phyloP scores from a whole-genome alignment of 2,888 invertebrate genomes.

The Enoplolaimus lenunculus region DNA sequence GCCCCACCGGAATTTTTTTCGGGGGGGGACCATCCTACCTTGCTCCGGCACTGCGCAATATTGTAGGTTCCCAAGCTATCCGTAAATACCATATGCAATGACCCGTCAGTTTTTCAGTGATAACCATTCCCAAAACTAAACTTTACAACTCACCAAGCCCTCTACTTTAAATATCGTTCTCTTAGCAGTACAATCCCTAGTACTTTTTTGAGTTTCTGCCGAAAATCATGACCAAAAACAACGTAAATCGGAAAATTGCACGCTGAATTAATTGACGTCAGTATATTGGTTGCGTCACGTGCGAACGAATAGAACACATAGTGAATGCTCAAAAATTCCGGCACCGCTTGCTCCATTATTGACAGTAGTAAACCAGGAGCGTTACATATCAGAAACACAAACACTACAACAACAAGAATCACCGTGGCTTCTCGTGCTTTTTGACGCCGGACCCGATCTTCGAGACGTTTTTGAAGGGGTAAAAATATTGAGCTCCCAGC shows the following conservation, averaged over 20 bases:
- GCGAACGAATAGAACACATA: slow-evolving; percentile 4
- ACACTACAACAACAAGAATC: slow-evolving; percentile 1
- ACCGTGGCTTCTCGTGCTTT: slow-evolving; percentile 8
- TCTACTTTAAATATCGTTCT: too few species aligned
- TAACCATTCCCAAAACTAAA: too few species aligned
- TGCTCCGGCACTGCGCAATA: too few species aligned
- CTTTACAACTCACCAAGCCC: too few species aligned
- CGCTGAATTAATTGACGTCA: slow-evolving; percentile 8
- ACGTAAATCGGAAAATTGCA: slow-evolving; percentile 11
- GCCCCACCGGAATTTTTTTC: too few species aligned
- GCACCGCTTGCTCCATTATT: not conserved
- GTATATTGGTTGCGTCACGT: slow-evolving; percentile 1
- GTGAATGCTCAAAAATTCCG: not conserved
- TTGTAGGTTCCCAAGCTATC: too few species aligned
- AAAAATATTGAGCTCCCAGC: not conserved
- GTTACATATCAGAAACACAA: slow-evolving; percentile 7
- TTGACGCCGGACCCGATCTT: not conserved
- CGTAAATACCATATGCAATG: too few species aligned
- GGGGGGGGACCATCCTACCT: too few species aligned
- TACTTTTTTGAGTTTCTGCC: slow-evolving; percentile 2
- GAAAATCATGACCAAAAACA: slow-evolving; percentile 1
- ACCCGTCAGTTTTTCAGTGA: too few species aligned
- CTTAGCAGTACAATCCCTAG: too few species aligned
- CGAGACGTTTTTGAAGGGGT: slow-evolving; percentile 1
- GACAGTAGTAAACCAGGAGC: not conserved